Percentiles rank a stretch among this genome's conserved stretches.
Evolutionary conservation across 1,140 invertebrate genomes (phyloP).

Genomic region (Ruditapes philippinarum): DNA sequence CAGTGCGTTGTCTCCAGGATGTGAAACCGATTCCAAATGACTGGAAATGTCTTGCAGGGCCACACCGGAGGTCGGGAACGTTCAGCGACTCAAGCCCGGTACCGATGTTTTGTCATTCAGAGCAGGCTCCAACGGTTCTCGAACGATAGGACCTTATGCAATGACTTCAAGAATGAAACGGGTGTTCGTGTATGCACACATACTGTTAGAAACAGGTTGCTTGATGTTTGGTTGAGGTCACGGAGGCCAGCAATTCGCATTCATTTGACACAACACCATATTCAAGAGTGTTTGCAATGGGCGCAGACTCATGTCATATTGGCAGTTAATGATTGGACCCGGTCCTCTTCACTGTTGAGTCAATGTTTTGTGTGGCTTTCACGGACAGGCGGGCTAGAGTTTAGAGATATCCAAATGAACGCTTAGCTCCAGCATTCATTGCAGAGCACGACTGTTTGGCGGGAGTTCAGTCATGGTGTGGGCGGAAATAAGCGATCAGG

Average conservation of each 20-base stretch:
- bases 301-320: not conserved
- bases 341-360: conserved; percentile 56
- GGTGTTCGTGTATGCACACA: not conserved
- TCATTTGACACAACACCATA: not conserved
- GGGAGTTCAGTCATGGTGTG: conserved; percentile 17
- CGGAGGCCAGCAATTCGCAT: conserved; percentile 1
- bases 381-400: conserved; percentile 37
- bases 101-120: conserved; percentile 6
- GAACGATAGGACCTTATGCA: not conserved
- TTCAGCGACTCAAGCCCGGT: not conserved
- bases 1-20: too few relatives aligned
- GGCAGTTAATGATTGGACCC: not conserved
- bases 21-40: too few relatives aligned
- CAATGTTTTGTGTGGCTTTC: conserved; percentile 51
- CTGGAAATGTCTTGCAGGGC: too few relatives aligned
- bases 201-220: conserved; percentile 16
- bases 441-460: conserved; percentile 12
- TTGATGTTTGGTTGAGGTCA: conserved; percentile 6
- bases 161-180: conserved; percentile 4
- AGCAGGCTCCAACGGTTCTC: not conserved
- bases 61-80: too few relatives aligned
- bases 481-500: not conserved
- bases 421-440: conserved; percentile 9
- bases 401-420: conserved; percentile 39
- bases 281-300: conserved; percentile 10